phyloP scores from a whole-genome alignment of 2,113 vertebrate species.

The Meleagris gallopavo region DNA sequence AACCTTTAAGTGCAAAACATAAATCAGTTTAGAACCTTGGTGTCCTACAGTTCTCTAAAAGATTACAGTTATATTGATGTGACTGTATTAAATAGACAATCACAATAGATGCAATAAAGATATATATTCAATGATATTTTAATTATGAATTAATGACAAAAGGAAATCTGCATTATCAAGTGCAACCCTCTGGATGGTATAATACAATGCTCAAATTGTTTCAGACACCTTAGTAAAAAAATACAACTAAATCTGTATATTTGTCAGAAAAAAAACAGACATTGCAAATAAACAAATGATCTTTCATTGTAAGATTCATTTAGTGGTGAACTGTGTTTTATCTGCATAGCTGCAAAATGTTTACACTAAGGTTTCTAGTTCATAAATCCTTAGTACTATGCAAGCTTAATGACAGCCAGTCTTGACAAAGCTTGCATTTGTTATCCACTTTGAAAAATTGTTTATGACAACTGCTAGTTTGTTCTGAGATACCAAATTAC shows the following conservation, averaged over 20 bases:
- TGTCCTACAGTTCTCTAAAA: neutral
- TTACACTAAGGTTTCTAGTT: neutral
- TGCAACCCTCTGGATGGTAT: neutral
- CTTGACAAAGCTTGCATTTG: slow-evolving; percentile 36
- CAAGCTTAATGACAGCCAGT: slow-evolving; percentile 18
- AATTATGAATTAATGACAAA: neutral
- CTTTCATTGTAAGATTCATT: neutral
- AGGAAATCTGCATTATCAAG: neutral
- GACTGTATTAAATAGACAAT: neutral
- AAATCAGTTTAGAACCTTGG: neutral
- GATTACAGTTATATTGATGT: neutral
- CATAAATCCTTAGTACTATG: slow-evolving; percentile 34
- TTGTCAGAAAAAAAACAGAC: neutral
- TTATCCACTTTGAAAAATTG: slow-evolving; percentile 28
- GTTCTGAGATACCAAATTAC: neutral
- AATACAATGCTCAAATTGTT: neutral
- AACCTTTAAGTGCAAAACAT: neutral
- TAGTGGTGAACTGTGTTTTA: neutral
- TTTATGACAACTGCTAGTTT: slow-evolving; percentile 29
- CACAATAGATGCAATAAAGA: neutral
- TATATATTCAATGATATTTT: neutral
- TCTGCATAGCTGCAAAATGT: neutral
- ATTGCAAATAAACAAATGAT: neutral
- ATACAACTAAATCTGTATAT: neutral
- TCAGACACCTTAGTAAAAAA: neutral